Percentiles rank a stretch among this genome's conserved stretches.
phyloP scores from a whole-genome alignment of 1,140 invertebrate genomes.

The Drosophila biarmipes region DNA sequence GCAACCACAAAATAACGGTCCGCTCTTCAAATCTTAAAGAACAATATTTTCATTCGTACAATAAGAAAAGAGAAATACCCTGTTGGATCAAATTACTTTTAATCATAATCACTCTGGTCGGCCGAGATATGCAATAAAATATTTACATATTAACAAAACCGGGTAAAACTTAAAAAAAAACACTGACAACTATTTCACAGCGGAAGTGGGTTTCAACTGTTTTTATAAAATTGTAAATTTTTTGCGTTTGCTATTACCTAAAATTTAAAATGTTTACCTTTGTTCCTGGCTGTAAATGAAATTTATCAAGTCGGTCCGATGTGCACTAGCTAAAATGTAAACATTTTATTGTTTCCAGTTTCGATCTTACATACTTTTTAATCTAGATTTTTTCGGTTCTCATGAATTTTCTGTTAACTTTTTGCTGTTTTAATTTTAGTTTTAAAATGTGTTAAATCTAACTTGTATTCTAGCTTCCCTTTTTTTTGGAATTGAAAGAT shows the following conservation, averaged over 20 bases:
- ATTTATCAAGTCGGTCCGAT: background rate
- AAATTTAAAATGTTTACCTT: background rate
- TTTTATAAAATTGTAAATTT: too few relatives aligned
- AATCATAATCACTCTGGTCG: background rate
- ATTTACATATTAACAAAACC: too few relatives aligned
- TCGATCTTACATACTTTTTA: constrained; percentile 14
- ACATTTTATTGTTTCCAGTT: constrained; percentile 16
- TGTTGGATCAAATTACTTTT: background rate
- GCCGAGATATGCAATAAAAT: background rate
- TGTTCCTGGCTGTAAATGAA: background rate
- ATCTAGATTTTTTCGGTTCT: constrained; percentile 62
- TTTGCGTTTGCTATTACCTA: background rate
- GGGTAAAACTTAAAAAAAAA: background rate
- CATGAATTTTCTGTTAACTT: constrained; percentile 76
- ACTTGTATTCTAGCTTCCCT: constrained; percentile 29
- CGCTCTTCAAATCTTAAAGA: background rate
- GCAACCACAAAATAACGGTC: background rate
- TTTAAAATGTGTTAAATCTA: constrained; percentile 62
- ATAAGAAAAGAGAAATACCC: too few relatives aligned
- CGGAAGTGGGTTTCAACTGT: too few relatives aligned
- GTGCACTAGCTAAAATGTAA: constrained; percentile 13
- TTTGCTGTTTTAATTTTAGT: constrained; percentile 71
- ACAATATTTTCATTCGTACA: background rate
- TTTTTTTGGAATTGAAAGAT: constrained; percentile 51
- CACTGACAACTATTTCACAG: too few relatives aligned